These are phyloP conservation scores for Drosophila grimshawi DNA, from an alignment of 1,140 invertebrate genomes.

Conservation along the genomic window DNA sequence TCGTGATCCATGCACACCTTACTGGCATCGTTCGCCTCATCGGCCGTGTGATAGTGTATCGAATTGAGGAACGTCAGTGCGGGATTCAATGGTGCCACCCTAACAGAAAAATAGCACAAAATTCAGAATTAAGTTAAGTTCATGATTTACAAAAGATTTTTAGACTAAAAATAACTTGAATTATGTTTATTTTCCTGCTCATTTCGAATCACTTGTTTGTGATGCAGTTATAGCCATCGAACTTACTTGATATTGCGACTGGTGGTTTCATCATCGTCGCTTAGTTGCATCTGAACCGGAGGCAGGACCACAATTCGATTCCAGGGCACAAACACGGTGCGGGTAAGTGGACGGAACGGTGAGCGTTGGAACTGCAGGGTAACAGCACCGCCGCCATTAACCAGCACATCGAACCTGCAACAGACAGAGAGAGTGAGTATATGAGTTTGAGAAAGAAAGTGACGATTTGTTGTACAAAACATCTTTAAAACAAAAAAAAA, in stretches of 20 bases:
- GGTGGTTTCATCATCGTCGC: slow-evolving; percentile 88
- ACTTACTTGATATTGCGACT: slow-evolving; percentile 85
- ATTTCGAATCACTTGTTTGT: not conserved
- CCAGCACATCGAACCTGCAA: slow-evolving; percentile 97
- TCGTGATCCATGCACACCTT: slow-evolving; percentile 93
- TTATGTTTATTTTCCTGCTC: slow-evolving; percentile 1
- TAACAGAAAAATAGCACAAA: not conserved
- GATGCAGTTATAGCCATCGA: not conserved
- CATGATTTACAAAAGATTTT: no score
- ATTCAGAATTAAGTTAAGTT: no score
- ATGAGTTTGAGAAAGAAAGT: not conserved
- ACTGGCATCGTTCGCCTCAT: slow-evolving; percentile 84
- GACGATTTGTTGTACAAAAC: not conserved
- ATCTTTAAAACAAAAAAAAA: no score
- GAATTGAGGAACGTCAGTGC: slow-evolving; percentile 87
- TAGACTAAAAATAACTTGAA: not conserved
- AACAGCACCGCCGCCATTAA: slow-evolving; percentile 99
- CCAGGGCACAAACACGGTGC: slow-evolving; percentile 97
- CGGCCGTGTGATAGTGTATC: slow-evolving; percentile 85
- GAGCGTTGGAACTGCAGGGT: slow-evolving; percentile 97
- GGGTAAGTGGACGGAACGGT: slow-evolving; percentile 93
- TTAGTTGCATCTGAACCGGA: slow-evolving; percentile 93
- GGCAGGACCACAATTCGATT: slow-evolving; percentile 97
- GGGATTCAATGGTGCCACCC: slow-evolving; percentile 84
- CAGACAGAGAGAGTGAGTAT: not conserved